A percentile compares a stretch with the other conserved stretches of the same genome.
Evolutionary conservation across 2,113 vertebrate genomes (phyloP).

Genomic region (Zapus hudsonius): DNA sequence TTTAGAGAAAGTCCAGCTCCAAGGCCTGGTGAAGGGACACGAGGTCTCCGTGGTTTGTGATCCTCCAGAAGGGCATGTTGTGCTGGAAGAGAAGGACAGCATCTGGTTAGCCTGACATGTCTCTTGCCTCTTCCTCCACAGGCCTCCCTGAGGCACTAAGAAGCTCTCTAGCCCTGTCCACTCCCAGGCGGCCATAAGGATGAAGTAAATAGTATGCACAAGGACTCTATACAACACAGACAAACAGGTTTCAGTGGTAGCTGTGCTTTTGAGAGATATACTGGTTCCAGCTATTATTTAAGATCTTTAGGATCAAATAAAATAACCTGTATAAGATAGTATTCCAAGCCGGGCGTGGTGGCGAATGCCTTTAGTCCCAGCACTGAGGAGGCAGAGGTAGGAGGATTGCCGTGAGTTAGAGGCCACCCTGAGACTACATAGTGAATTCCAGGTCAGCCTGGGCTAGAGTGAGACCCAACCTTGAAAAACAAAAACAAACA

Average conservation of each 20-base stretch:
- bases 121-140: not conserved
- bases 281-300: not conserved
- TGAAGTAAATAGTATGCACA: not conserved
- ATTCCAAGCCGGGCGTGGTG: not conserved
- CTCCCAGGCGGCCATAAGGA: not conserved
- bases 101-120: not conserved
- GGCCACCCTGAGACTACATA: too few species aligned
- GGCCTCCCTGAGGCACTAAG: not conserved
- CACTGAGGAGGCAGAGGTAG: not conserved
- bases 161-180: not conserved
- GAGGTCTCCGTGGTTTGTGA: conserved; percentile 95
- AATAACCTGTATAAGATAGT: conserved; percentile 23
- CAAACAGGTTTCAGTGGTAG: conserved; percentile 9
- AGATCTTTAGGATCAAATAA: conserved; percentile 29
- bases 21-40: conserved; percentile 97
- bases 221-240: not conserved
- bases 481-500: too few species aligned
- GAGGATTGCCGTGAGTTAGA: too few species aligned
- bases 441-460: too few species aligned
- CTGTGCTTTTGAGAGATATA: conserved; percentile 12
- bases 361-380: not conserved
- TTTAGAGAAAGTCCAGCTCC: conserved; percentile 97
- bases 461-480: too few species aligned
- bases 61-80: conserved; percentile 99
- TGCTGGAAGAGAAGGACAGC: conserved; percentile 87